Evolutionary conservation across 2,113 vertebrate species (phyloP), one percentile per base, ranked within the genome.

Genomic region (Pelecanus crispus): DNA sequence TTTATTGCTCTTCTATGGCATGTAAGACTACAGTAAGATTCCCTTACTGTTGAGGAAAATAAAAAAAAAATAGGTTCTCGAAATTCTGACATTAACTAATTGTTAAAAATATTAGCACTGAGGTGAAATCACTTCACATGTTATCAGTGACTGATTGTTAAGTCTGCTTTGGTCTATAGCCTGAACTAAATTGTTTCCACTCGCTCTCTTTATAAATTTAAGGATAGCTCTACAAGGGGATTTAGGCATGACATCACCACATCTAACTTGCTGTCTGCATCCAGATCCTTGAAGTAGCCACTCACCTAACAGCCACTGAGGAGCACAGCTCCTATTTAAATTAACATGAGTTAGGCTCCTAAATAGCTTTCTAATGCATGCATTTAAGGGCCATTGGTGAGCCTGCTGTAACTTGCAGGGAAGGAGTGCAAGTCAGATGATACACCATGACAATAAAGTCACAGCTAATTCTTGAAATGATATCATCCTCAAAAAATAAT

Each of bases 1-100:
- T 77, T 94, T 94, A 96, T 75, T 94, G 81, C 26, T 49, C 25
- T 94, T 80, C 70, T 66, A n/a, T 53, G 68, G 34, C 50, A 59
- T 13, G 14, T 85, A 88, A 84, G 61, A 20, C 28, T 65, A 53
- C 22, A 66, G 44, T 40, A 59, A 44, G 44, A 42, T 92, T 84
- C 6, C 17, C 58, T 42, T 58, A 1, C 79, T 88, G n/a, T 67
- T 80, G 53, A 73, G 74, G 36, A 88, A 91, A 72, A 3, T 1
- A 34, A 87, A 58, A 66, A 70, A 70, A 86, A 66, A 44, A 1
- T 6, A 67, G 4, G 10, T 79, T 91, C 49, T 80, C 62, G 75
- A 81, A 63, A 92, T 94, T 75, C 12, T 85, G 40, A 68, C 17
- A 10, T 44, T 75, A 92, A 75, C 25, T 85, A 67, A 81, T 50